Evolutionary conservation across 2,113 vertebrate species (phyloP).

Genomic region (Oreochromis niloticus): DNA sequence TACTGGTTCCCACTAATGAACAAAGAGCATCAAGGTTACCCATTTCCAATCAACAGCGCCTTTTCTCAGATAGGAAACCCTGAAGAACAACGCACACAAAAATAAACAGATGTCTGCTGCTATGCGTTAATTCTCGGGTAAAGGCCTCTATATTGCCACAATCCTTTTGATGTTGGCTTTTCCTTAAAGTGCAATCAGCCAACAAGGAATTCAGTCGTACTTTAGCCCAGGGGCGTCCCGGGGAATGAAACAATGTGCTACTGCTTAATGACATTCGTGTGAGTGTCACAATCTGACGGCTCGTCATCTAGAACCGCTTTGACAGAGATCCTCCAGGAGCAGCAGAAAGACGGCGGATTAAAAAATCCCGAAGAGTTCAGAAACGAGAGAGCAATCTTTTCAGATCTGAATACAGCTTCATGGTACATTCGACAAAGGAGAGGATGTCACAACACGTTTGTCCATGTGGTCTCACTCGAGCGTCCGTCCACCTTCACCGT

Average conservation of each 20-base stretch:
- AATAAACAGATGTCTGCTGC: conserved; percentile 49
- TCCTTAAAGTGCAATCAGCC: conserved; percentile 91
- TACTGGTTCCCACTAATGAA: conserved; percentile 55
- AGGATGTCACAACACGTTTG: conserved; percentile 9
- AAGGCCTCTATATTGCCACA: conserved; percentile 87
- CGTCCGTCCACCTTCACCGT: conserved; percentile 8
- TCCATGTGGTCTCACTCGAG: not conserved
- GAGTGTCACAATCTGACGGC: conserved; percentile 43
- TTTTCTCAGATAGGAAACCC: conserved; percentile 8
- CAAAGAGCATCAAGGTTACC: conserved; percentile 32
- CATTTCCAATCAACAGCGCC: conserved; percentile 16
- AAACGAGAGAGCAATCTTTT: not conserved
- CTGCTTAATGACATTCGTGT: conserved; percentile 61
- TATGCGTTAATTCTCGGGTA: conserved; percentile 59
- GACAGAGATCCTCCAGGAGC: conserved; percentile 23
- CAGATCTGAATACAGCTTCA: conserved; percentile 25
- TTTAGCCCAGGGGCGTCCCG: conserved; percentile 33
- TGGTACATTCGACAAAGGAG: conserved; percentile 51
- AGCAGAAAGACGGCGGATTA: conserved; percentile 4
- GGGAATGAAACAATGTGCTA: conserved; percentile 50
- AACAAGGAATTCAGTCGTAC: conserved; percentile 57
- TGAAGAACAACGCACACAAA: conserved; percentile 3
- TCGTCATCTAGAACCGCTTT: not conserved
- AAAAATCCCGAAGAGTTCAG: not conserved
- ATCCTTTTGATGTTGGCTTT: conserved; percentile 79